A percentile compares a stretch with the other conserved stretches of the same genome.
Conservation (phyloP, 2,113 vertebrate genomes). For the Poeciliopsis occidentalis region DNA sequence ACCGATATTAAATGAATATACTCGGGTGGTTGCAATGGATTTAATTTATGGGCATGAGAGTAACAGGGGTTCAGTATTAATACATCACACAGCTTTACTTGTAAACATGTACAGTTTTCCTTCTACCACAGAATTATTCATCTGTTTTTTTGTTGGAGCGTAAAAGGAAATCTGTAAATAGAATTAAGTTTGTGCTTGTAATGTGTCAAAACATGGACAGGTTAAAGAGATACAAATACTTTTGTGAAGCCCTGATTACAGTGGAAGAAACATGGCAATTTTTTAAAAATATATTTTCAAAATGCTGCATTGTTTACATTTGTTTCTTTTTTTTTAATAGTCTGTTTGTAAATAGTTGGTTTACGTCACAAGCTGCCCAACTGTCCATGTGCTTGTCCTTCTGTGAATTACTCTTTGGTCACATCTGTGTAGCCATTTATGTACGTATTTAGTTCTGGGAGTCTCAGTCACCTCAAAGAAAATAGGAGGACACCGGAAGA, state of each 20-base stretch:
- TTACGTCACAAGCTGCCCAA: slow-evolving; percentile 3
- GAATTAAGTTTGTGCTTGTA: neutral
- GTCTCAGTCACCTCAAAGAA: slow-evolving; percentile 1
- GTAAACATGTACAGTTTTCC: neutral
- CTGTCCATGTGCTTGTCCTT: slow-evolving; percentile 10
- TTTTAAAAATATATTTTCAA: neutral
- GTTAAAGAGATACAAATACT: neutral
- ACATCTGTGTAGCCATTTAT: slow-evolving; percentile 17
- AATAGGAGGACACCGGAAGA: slow-evolving; percentile 1
- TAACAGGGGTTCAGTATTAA: neutral
- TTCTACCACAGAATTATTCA: no score
- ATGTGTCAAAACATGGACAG: neutral
- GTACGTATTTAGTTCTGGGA: slow-evolving; percentile 9
- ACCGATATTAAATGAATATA: neutral
- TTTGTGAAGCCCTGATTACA: neutral
- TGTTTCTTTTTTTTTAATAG: neutral
- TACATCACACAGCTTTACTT: neutral
- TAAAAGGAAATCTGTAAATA: neutral
- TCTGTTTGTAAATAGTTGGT: slow-evolving; percentile 5
- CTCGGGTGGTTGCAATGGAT: neutral
- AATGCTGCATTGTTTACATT: neutral
- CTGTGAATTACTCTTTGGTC: slow-evolving; percentile 18
- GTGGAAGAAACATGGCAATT: neutral
- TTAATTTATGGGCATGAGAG: neutral
- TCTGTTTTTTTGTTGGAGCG: neutral